Percentiles rank a stretch among this genome's conserved stretches.
phyloP scores from a whole-genome alignment of 1,140 invertebrate genomes.

The Leguminivora glycinivorella region DNA sequence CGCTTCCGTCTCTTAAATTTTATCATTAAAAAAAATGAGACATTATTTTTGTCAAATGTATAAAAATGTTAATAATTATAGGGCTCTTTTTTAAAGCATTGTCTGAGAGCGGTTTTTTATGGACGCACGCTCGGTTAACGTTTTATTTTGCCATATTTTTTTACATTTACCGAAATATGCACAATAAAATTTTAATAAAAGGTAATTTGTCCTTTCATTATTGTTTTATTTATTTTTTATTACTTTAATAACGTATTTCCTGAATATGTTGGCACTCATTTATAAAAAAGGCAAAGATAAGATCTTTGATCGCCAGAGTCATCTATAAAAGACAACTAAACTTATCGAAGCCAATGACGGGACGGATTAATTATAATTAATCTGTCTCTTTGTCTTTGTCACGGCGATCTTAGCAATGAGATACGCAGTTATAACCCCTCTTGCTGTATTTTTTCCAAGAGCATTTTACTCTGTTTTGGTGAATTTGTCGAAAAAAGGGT shows the following conservation, averaged over 20 bases:
- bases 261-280: too few species aligned
- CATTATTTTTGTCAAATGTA: constrained; percentile 67
- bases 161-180: constrained; percentile 75
- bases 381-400: too few species aligned
- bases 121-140: constrained; percentile 61
- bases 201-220: constrained; percentile 66
- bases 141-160: constrained; percentile 73
- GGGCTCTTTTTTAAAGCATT: constrained; percentile 46
- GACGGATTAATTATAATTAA: too few species aligned
- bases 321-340: too few species aligned
- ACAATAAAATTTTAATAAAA: constrained; percentile 76
- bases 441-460: too few species aligned
- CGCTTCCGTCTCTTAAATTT: constrained; percentile 66
- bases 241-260: neutral
- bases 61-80: constrained; percentile 51
- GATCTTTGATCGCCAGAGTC: too few species aligned
- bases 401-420: too few species aligned
- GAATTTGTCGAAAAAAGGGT: too few species aligned
- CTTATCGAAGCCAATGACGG: too few species aligned
- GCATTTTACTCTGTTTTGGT: too few species aligned
- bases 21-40: constrained; percentile 44
- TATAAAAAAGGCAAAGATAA: too few species aligned
- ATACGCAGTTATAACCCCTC: too few species aligned
- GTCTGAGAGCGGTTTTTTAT: constrained; percentile 38
- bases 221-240: constrained; percentile 54